These are phyloP conservation scores for Lepidotrigona ventralis DNA, from an alignment of 1,140 invertebrate genomes.

Conservation along the genomic window DNA sequence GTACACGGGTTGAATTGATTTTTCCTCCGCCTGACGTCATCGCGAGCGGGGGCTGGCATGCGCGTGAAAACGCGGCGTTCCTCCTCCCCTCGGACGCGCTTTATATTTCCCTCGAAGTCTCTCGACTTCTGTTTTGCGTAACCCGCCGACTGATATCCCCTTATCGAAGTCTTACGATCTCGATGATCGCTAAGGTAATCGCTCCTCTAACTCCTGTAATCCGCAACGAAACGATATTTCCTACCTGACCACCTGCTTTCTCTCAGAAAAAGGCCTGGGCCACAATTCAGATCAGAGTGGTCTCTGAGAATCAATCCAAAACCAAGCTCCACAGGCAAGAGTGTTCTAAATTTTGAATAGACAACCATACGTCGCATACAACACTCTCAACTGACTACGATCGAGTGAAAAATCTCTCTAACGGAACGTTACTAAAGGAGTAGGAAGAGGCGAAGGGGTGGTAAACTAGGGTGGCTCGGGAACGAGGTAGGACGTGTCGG, in stretches of 20 bases:
- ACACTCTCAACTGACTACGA: too few species aligned
- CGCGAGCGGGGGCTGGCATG: slow-evolving; percentile 65
- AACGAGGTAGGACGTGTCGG: slow-evolving; percentile 39
- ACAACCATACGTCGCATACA: too few species aligned
- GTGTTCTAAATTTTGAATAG: too few species aligned
- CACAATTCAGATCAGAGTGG: too few species aligned
- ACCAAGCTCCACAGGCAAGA: too few species aligned
- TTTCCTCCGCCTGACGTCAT: slow-evolving; percentile 72
- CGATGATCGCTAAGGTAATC: neutral
- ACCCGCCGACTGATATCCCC: neutral
- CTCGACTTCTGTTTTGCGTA: slow-evolving; percentile 6
- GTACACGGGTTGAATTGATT: slow-evolving; percentile 70
- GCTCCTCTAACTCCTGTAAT: neutral
- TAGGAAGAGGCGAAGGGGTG: neutral
- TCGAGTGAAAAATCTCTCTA: neutral
- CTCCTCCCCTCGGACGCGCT: slow-evolving; percentile 5
- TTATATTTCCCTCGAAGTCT: neutral
- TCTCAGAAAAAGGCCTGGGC: too few species aligned
- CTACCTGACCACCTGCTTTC: too few species aligned
- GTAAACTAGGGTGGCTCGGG: slow-evolving; percentile 13
- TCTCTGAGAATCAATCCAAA: too few species aligned
- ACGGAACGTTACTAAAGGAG: neutral
- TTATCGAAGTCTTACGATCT: slow-evolving; percentile 20
- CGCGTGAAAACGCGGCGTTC: slow-evolving; percentile 50
- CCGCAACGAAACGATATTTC: neutral